Evolutionary conservation across 2,113 vertebrate species (phyloP), one percentile per base, ranked within the genome.

Genomic region (Cinclus cinclus): DNA sequence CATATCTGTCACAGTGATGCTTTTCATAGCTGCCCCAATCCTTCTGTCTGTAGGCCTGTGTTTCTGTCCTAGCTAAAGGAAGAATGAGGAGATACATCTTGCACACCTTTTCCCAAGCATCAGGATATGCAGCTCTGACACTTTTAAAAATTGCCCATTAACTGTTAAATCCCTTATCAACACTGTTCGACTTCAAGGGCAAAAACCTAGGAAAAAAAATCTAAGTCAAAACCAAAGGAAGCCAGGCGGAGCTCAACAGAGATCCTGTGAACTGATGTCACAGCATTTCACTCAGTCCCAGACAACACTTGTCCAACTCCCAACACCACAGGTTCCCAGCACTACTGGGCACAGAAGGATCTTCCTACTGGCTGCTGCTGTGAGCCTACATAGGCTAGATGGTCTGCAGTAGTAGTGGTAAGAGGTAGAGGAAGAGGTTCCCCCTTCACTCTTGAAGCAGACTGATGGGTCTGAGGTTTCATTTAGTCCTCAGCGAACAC

Each of bases 1-100:
- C 10, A 35, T 16, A 10, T 64, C 44, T 69, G 30, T n/a, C 46
- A 39, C n/a, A 46, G 7, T 0, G 0, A 41, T 46, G 44, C 13
- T 67, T 44, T 33, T 33, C 62, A 37, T 4, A 70, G 33, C 31
- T 79, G 39, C 44, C 49, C 22, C 21, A 28, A 21, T 27, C 35
- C 23, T 35, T 33, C 39, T 42, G 4, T 46, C 23, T 25, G 6
- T 6, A 55, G 25, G 41, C 18, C 13, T 58, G 3, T 14, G 39
- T 8, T 28, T 15, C 30, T 53, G 3, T 33, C 30, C 33, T 18
- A 30, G 37, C 50, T 8, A 9, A 62, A 17, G 20, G 6, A 67
- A 22, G 22, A 24, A 21, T 47, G 19, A 59, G 46, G 15, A 37
- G 15, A 53, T 22, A 24, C 3, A 23, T 4, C 62, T 75, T 5